Evolutionary conservation across 1,140 invertebrate species (phyloP), one percentile per base, ranked within the genome.

Genomic region (Wasmannia auropunctata): DNA sequence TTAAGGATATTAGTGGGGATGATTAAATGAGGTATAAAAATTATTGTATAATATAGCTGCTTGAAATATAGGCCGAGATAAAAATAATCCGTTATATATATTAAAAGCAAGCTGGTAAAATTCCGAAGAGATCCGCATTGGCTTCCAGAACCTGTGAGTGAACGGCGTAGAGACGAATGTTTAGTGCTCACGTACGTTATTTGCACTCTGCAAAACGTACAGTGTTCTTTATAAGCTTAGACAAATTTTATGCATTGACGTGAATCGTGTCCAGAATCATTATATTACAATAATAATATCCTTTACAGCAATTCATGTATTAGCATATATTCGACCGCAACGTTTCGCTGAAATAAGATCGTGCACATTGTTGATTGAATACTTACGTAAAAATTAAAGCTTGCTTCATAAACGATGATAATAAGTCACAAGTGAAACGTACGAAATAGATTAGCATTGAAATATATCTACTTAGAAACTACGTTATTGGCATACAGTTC

Each of bases 111-210:
- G 94, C 94, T 93, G 89, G 28, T 90, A 92, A 90, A 85, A 91
- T 92, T 89, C 76, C 60, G 92, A 88, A 89, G 90, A 92, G 69
- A 92, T 94, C 94, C 90, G 92, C 94, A 91, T 91, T 93, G 91
- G 93, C 91, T 92, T 94, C 94, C 92, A 93, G 92, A 94, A 94
- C 93, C 94, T 95, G 94, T 92, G 92, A 91, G 89, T 93, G 86
- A 91, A 92, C 77, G 85, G 87, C 80, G 70, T 89, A 84, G 70
- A 86, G n/a, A 40, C 69, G 86, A 90, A 80, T 49, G 86, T 89
- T 87, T 90, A 90, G 80, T 90, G 89, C 88, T 43, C n/a, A 69
- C 19, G 37, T 49, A 81, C 65, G 54, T 40, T 67, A 76, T n/a
- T 85, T 40, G 56, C 70, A 60, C 81, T 49, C 60, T 25, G 70